phyloP scores from a whole-genome alignment of 2,113 vertebrate species.

The Corvus moneduloides region DNA sequence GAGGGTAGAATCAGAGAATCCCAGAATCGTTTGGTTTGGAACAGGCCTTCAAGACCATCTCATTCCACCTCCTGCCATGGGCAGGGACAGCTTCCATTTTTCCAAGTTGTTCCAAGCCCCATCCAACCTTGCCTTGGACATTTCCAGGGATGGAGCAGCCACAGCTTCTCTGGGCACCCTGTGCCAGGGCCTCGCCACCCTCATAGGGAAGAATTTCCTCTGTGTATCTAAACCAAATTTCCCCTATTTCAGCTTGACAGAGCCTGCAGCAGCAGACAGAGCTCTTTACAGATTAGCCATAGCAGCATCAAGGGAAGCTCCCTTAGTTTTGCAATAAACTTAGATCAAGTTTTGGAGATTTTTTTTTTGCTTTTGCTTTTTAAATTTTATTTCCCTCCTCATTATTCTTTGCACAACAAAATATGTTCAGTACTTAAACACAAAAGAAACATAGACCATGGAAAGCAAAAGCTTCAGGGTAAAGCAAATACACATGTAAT shows the following conservation, averaged over 20 bases:
- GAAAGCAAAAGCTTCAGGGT: background rate
- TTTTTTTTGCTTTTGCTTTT: background rate
- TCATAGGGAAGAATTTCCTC: background rate
- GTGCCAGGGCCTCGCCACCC: background rate
- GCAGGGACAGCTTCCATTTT: background rate
- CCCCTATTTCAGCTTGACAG: background rate
- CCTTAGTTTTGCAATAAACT: background rate
- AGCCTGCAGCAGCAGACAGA: background rate
- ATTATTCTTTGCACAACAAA: background rate
- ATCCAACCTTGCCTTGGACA: accelerated
- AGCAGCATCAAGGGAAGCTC: background rate
- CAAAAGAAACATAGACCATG: background rate
- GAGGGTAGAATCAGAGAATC: background rate
- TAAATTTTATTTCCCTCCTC: background rate
- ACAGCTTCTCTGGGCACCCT: accelerated
- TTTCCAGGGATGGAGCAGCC: background rate
- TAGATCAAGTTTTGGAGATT: background rate
- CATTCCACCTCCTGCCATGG: accelerated
- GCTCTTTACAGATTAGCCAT: background rate
- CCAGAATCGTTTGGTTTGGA: background rate
- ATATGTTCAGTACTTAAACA: background rate
- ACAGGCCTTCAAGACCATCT: background rate
- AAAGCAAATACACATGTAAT: background rate
- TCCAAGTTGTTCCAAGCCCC: accelerated
- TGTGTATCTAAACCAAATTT: background rate